These are phyloP conservation scores for Andricus curvator DNA, from an alignment of 2,888 invertebrate genomes.

Conservation along the genomic window DNA sequence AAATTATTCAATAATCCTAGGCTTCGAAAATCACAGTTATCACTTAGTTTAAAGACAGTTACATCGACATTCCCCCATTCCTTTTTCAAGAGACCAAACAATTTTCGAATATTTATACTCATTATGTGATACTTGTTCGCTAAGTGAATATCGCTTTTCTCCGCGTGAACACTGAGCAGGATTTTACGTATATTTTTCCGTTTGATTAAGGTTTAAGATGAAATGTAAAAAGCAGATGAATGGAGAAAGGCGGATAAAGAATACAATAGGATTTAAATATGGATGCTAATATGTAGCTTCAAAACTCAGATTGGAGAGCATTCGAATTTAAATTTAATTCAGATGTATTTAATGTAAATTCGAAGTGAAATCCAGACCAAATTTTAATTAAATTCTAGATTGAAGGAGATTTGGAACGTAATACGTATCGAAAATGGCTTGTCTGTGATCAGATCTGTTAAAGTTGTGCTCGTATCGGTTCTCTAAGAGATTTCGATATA, in stretches of 20 bases:
- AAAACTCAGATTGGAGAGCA: background rate
- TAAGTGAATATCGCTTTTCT: background rate
- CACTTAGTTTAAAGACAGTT: slow-evolving; percentile 3
- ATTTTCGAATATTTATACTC: slow-evolving; percentile 11
- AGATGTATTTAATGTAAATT: background rate
- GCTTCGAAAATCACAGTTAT: background rate
- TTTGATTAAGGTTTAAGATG: background rate
- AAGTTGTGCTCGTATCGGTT: background rate
- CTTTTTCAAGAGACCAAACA: slow-evolving; percentile 17
- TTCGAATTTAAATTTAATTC: background rate
- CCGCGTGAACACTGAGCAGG: background rate
- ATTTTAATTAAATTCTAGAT: background rate
- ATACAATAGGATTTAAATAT: background rate
- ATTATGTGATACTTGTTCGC: background rate
- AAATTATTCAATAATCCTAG: background rate
- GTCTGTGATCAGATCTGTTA: slow-evolving; percentile 33
- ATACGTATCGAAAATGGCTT: slow-evolving; percentile 10
- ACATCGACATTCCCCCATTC: slow-evolving; percentile 16
- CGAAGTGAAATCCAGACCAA: background rate
- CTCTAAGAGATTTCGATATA: slow-evolving; percentile 11
- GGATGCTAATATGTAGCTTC: background rate
- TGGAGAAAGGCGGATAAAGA: background rate
- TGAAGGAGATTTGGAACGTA: background rate
- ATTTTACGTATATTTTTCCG: background rate
- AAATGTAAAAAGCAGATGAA: background rate